These are phyloP conservation scores for Stratiomys singularior DNA, from an alignment of 2,888 invertebrate species.

Conservation along the genomic window DNA sequence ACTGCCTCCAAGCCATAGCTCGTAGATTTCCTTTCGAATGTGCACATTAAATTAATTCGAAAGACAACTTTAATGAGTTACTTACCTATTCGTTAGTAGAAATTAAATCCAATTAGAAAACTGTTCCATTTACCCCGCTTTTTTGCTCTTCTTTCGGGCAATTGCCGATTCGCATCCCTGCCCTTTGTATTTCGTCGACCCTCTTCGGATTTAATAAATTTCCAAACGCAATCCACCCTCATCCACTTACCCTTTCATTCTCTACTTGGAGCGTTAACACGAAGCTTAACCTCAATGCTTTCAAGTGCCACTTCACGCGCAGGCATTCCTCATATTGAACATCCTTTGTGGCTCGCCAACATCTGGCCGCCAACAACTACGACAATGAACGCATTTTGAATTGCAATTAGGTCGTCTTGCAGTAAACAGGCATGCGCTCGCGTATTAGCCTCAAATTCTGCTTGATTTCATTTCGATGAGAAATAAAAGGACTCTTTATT, in stretches of 20 bases:
- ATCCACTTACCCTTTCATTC: neutral
- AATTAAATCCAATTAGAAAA: no score
- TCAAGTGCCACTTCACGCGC: conserved; percentile 34
- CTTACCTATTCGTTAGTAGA: no score
- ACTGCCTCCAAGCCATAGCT: no score
- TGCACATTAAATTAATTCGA: no score
- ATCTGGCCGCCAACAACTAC: conserved; percentile 22
- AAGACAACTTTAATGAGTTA: no score
- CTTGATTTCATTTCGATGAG: neutral
- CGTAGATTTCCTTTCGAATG: no score
- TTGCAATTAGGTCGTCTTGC: conserved; percentile 21
- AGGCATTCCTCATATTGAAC: conserved; percentile 5
- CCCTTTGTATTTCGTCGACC: no score
- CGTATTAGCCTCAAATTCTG: conserved; percentile 12
- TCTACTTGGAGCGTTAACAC: neutral
- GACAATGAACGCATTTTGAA: conserved; percentile 24
- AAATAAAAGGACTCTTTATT: conserved; percentile 4
- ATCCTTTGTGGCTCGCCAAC: conserved; percentile 5
- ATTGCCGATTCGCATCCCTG: no score
- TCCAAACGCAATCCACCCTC: neutral
- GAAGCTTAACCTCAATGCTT: conserved; percentile 16
- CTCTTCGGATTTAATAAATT: neutral
- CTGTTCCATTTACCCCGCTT: no score
- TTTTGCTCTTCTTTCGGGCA: no score
- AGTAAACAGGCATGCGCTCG: conserved; percentile 21